A percentile compares a stretch with the other conserved stretches of the same genome.
These are phyloP conservation scores for Synodontis membranacea DNA, from an alignment of 2,113 vertebrate species.

Conservation along the genomic window DNA sequence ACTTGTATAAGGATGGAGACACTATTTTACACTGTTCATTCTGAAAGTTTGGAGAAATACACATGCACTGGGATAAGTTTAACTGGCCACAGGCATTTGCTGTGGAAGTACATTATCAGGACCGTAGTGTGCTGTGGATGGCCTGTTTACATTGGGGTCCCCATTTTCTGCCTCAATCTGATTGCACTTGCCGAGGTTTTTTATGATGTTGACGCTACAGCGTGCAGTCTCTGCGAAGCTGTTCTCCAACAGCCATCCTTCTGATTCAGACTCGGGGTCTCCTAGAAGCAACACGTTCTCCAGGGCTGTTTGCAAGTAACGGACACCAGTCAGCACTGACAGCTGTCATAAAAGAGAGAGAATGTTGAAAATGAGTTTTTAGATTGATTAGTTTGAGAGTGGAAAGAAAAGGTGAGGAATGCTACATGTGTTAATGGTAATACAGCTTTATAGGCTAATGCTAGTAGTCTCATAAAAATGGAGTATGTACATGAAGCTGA, in stretches of 20 bases:
- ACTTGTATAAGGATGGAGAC: not conserved
- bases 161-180: slow-evolving; percentile 74
- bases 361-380: not conserved
- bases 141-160: slow-evolving; percentile 77
- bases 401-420: not conserved
- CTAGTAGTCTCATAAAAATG: not conserved
- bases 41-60: not conserved
- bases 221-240: slow-evolving; percentile 82
- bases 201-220: slow-evolving; percentile 80
- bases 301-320: slow-evolving; percentile 88
- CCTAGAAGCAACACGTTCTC: slow-evolving; percentile 79
- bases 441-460: not conserved
- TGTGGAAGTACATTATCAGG: slow-evolving; percentile 74
- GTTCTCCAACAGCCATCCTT: slow-evolving; percentile 86
- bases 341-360: slow-evolving; percentile 71
- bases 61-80: slow-evolving; percentile 36
- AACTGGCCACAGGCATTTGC: slow-evolving; percentile 63
- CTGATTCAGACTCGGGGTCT: slow-evolving; percentile 77
- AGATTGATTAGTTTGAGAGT: not conserved
- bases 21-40: not conserved
- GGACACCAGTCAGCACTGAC: slow-evolving; percentile 82
- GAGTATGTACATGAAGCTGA: not conserved
- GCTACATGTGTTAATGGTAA: not conserved
- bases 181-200: slow-evolving; percentile 83
- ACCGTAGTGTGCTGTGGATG: slow-evolving; percentile 75